Base-by-base conservation (phyloP, 2,888 invertebrate genomes). In the Meta bourneti region DNA sequence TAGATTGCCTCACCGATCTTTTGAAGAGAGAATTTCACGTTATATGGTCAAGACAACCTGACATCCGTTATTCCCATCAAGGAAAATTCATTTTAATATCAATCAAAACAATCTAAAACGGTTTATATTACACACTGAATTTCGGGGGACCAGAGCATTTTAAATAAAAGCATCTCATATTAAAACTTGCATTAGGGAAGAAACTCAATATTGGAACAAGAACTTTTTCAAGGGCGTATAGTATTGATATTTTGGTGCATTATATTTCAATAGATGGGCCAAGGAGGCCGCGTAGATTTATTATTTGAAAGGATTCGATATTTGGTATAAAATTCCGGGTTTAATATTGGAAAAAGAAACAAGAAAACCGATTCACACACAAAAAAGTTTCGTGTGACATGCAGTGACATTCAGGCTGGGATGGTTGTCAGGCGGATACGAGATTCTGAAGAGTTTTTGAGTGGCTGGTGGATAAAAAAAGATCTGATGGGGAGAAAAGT, bases 341-440 rank as follows among this genome's bases (percentile, higher is more conserved):
- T 16, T 61, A 20, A 79, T 78, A 61, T 61, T 61, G 13, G 34
- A 34, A 61, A 79, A 61, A 6, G 16, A 61, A 0, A 20, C 7
- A 61, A 61, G 7, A 79, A 79, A 20, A 20, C 34, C n/a, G 52
- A 78, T 52, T 54, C 78, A 52, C 72, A 8, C 72, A 9, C 19
- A 19, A 79, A 79, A 61, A 61, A 61, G 20, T 34, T 20, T 79
- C 48, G 51, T 49, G 71, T 70, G 82, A 72, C 72, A 71, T 82
- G 48, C 13, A 48, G n/a, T 54, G 61, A 74, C 74, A 75, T 52
- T 84, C 74, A 61, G 84, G 54, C 84, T 11, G 20, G 34, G 61
- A 54, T 75, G 84, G 61, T 84, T 84, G 84, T 75, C 84, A 84
- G 84, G 75, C 84, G 84, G 75, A 84, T 84, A 75, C 84, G 75